Percentiles rank a stretch among this genome's conserved stretches.
Evolutionary conservation across 2,797 vertebrate species (phyloP).

Genomic region (Anolis apletophallus): DNA sequence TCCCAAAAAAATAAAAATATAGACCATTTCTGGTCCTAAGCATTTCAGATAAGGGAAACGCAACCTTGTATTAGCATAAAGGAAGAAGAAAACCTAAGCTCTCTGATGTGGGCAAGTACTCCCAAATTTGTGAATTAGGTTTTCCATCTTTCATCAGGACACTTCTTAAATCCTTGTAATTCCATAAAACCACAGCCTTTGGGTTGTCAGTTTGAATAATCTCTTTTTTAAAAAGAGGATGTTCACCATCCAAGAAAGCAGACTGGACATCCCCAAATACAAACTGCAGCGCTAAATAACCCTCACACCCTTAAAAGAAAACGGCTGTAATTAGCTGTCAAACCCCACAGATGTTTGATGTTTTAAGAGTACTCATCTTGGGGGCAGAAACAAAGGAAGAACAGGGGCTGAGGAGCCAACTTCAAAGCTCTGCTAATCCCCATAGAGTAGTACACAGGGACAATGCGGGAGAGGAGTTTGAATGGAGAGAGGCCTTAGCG

Average conservation of each 20-base stretch:
- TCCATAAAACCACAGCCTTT: constrained; percentile 7
- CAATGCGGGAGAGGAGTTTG: not conserved
- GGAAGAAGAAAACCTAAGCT: not conserved
- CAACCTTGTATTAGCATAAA: not conserved
- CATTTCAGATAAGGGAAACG: too few species aligned
- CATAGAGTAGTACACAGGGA: not conserved
- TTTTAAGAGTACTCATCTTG: not conserved
- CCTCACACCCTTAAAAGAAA: not conserved
- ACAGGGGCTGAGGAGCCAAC: not conserved
- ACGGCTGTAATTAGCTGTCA: constrained; percentile 40
- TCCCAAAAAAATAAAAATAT: too few species aligned
- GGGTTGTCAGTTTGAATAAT: constrained; percentile 23
- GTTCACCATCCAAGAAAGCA: constrained; percentile 8
- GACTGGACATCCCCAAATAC: not conserved
- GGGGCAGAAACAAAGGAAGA: constrained; percentile 20
- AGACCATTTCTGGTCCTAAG: too few species aligned
- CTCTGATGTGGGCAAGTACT: not conserved
- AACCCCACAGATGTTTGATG: rapidly evolving
- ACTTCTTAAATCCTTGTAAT: not conserved
- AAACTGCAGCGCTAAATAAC: not conserved
- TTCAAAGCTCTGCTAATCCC: constrained; percentile 16
- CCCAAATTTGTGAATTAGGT: not conserved
- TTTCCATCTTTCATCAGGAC: not conserved
- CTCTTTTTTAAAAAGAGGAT: not conserved
- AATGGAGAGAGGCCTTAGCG: not conserved